These are phyloP conservation scores for Parotia lawesii DNA, from an alignment of 2,113 vertebrate species.

Conservation along the genomic window DNA sequence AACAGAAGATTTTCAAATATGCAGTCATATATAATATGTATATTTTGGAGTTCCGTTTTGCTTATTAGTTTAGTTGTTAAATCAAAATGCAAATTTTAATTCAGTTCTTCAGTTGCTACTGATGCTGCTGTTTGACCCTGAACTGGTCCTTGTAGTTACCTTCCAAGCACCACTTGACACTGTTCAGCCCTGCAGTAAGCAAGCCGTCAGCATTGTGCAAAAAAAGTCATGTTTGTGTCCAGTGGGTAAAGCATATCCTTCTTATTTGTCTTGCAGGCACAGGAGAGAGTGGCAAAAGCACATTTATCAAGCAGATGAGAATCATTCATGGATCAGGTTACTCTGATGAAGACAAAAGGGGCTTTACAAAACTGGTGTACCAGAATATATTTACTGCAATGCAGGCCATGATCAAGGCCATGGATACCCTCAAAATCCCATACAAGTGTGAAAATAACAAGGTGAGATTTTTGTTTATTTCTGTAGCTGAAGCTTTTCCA, in stretches of 20 bases:
- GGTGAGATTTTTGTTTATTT: slow-evolving; percentile 71
- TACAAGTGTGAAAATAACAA: slow-evolving; percentile 90
- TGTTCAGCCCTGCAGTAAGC: neutral
- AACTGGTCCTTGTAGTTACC: neutral
- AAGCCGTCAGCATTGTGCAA: neutral
- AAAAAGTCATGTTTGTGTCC: neutral
- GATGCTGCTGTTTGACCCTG: neutral
- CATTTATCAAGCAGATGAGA: slow-evolving; percentile 92
- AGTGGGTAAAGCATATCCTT: slow-evolving; percentile 19
- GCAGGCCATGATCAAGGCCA: slow-evolving; percentile 95
- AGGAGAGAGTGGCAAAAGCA: slow-evolving; percentile 86
- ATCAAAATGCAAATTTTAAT: neutral
- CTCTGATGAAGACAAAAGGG: slow-evolving; percentile 91
- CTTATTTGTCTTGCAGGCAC: slow-evolving; percentile 74
- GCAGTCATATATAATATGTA: neutral
- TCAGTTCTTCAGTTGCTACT: neutral
- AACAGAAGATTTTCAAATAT: neutral
- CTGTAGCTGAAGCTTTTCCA: neutral
- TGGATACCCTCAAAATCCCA: slow-evolving; percentile 89
- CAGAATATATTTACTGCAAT: slow-evolving; percentile 97
- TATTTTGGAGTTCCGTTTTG: neutral
- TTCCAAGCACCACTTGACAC: neutral
- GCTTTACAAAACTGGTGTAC: slow-evolving; percentile 91
- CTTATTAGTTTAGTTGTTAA: neutral
- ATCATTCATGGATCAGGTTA: slow-evolving; percentile 96